Percentiles rank a stretch among this genome's conserved stretches.
Conservation (phyloP, 2,113 vertebrate genomes). For the Alouatta palliata region DNA sequence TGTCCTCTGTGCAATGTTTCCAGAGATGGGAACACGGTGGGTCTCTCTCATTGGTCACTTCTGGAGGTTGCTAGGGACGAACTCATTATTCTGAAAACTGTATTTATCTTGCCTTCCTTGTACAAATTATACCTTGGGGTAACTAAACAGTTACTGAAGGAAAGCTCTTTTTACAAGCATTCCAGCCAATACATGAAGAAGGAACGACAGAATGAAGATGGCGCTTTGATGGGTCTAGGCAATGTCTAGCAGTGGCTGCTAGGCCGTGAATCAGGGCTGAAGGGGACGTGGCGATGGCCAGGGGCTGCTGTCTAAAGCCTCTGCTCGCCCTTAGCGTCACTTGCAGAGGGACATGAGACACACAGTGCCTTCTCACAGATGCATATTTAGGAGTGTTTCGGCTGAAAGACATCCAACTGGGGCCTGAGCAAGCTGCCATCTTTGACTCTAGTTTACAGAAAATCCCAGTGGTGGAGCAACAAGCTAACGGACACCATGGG, state of each 20-base stretch:
- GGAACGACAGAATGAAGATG: not conserved
- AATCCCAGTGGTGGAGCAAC: not conserved
- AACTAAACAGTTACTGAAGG: not conserved
- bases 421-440: not conserved
- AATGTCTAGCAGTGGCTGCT: not conserved
- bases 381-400: not conserved
- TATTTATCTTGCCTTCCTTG: not conserved
- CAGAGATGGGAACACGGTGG: not conserved
- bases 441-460: not conserved
- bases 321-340: rapidly evolving
- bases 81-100: not conserved
- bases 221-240: no score
- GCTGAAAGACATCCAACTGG: not conserved
- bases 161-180: not conserved
- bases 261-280: not conserved
- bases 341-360: not conserved
- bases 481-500: not conserved
- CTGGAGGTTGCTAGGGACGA: not conserved
- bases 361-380: rapidly evolving
- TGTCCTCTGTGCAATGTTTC: not conserved
- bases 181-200: not conserved
- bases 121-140: not conserved
- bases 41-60: not conserved
- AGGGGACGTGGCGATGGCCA: rapidly evolving
- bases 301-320: not conserved